Base-by-base conservation (phyloP, 2,888 invertebrate genomes). In the Dinocampus coccinellae region DNA sequence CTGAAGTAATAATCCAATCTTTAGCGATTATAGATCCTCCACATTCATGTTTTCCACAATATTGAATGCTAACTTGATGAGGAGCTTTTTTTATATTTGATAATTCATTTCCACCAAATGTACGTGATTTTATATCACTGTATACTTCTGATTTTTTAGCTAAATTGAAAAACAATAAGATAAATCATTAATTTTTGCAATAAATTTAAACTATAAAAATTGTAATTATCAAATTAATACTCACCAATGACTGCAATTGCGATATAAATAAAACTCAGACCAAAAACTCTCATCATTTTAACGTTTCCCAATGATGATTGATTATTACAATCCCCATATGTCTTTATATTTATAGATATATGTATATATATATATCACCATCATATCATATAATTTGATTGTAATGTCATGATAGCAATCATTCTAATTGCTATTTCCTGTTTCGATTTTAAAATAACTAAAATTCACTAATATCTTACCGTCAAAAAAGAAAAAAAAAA, bases 11-110 rank as follows among this genome's bases (percentile, higher is more conserved):
- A 1, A 91, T 83, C 1, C 88, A 87, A 52, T 87, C 84, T 6
- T 80, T 85, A 24, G 89, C 88, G 11, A 91, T 84, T 10, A 90
- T 88, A 0, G 89, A 86, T 0, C 90, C 91, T 0, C 91, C 91
- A 75, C 91, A 91, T 0, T 84, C 20, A 33, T 91, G 91, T 0
- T 82, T 78, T 0, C 89, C 90, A 0, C 3, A 1, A 0, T 16
- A 0, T 3, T 73, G 76, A 4, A 83, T 1, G 29, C 77, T 78
- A 2, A 81, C 75, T 61, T 81, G 81, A 52, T 81, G 76, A 10
- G 82, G 82, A 1, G 75, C 74, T 6, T 73, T 65, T 16, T 70
- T 22, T 52, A 82, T 82, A 16, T 47, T 16, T 2, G 16, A 4
- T 6, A 47, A 3, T 16, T 47, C 16, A 47, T 16, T 47, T 47